These are phyloP conservation scores for Octonoba sinensis DNA, from an alignment of 2,888 invertebrate species.

Conservation along the genomic window DNA sequence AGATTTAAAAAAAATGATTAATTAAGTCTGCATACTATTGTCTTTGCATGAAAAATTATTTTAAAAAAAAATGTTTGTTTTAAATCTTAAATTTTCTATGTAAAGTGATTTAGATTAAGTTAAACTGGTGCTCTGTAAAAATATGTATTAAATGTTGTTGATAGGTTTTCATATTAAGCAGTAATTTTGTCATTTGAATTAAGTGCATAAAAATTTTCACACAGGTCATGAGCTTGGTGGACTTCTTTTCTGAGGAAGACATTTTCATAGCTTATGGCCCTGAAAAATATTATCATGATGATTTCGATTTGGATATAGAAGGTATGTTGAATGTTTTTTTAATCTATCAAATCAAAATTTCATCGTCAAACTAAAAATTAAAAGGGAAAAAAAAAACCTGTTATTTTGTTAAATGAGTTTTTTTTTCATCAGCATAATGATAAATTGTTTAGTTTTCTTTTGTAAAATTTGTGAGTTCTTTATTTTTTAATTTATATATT, in stretches of 20 bases:
- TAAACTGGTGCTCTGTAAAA: no score
- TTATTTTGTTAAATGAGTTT: not conserved
- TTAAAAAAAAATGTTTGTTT: no score
- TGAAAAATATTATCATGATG: conserved; percentile 86
- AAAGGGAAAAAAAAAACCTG: not conserved
- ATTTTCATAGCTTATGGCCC: conserved; percentile 96
- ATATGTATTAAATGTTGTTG: no score
- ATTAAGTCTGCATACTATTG: no score
- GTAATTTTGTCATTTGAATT: no score
- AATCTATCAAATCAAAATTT: not conserved
- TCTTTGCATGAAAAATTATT: no score
- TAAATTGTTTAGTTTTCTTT: no score
- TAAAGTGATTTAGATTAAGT: no score
- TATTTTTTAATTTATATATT: conserved; percentile 4
- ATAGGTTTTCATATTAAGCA: no score
- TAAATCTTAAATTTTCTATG: no score
- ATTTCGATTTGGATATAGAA: conserved; percentile 93
- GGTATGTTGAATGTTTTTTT: conserved; percentile 75
- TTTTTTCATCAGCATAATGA: no score
- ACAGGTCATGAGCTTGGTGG: conserved; percentile 79
- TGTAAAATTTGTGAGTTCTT: not conserved
- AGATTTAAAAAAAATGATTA: no score
- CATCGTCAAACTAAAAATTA: not conserved
- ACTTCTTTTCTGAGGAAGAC: conserved; percentile 88
- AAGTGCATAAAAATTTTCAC: not conserved